Base-by-base conservation (phyloP, 92 coral and sea anemone species). In the Isaurus tuberculatus region DNA sequence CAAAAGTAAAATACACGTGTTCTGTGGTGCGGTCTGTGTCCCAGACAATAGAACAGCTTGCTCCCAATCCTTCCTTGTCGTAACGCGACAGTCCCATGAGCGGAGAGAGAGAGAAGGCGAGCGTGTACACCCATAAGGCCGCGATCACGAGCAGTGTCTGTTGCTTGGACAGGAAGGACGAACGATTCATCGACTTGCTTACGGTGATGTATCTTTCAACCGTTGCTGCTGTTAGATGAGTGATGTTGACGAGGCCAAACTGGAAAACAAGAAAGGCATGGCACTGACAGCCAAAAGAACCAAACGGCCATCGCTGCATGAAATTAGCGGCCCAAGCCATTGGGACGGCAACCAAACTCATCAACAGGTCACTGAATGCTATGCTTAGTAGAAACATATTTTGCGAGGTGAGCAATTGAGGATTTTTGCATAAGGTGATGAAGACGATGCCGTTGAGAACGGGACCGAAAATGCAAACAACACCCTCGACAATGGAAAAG, bases 231-330 rank as follows among this genome's bases (percentile, higher is more conserved):
- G 89, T 91, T 74, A 91, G 26, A 81, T 88, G 92, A 6, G 88
- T 72, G 79, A 88, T 84, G 58, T 91, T 81, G 48, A 91, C 91
- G 13, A 88, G 85, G 0, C 91, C 94, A 37, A 91, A 88, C n/a
- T 84, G 70, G 55, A 87, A 91, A 16, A 91, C 84, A 61, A 91
- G 86, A 57, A 91, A 91, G 1, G 94, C 94, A 31, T 91, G 91
- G 25, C 80, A 80, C 44, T 88, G 70, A 40, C 94, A 91, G 14
- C 91, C 91, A 46, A 81, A 57, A 61, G 68, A 32, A 14, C 86
- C 89, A 61, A 49, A 85, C 7, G 92, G 86, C 94, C 94, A 91
- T 15, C 51, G 27, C 30, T 72, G 55, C 73, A 61, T 73, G 55
- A 88, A 75, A 40, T 68, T 66, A 22, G 91, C 78, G 23, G 73